Percentiles rank a stretch among this genome's conserved stretches.
Conservation (phyloP, 2,113 vertebrate genomes). For the Vulpes vulpes region DNA sequence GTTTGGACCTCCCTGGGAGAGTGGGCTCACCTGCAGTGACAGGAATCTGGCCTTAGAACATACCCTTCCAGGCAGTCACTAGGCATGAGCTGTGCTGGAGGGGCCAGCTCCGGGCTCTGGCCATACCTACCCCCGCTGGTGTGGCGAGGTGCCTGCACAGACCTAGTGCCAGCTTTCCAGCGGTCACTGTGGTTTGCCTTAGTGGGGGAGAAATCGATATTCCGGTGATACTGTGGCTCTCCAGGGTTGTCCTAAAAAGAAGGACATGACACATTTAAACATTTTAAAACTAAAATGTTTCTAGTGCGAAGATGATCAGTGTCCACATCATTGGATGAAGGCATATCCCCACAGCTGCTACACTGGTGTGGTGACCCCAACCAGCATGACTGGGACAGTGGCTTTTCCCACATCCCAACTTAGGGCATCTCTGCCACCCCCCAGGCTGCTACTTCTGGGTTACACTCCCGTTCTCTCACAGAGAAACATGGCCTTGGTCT, state of each 20-base stretch:
- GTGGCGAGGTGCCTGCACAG: slow-evolving; percentile 10
- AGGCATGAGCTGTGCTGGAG: neutral
- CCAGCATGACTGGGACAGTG: neutral
- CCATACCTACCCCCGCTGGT: neutral
- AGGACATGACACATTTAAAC: neutral
- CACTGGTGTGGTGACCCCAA: neutral
- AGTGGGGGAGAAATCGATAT: slow-evolving; percentile 3
- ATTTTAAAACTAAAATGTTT: slow-evolving; percentile 1
- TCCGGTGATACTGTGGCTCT: neutral
- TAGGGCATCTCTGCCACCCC: neutral
- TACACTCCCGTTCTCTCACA: neutral
- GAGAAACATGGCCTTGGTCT: neutral
- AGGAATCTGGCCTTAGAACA: neutral
- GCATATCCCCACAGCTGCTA: neutral
- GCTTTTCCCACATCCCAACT: neutral
- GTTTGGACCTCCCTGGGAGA: neutral
- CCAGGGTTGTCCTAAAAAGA: neutral
- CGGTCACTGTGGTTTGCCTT: slow-evolving; percentile 74
- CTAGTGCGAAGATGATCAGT: neutral
- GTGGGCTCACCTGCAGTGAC: neutral
- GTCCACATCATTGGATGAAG: neutral
- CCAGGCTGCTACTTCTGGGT: neutral
- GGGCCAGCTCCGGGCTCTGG: neutral
- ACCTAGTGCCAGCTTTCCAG: neutral
- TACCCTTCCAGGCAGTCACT: neutral